These are phyloP conservation scores for Willowsia nigromaculata DNA, from an alignment of 2,888 invertebrate species.

Conservation along the genomic window DNA sequence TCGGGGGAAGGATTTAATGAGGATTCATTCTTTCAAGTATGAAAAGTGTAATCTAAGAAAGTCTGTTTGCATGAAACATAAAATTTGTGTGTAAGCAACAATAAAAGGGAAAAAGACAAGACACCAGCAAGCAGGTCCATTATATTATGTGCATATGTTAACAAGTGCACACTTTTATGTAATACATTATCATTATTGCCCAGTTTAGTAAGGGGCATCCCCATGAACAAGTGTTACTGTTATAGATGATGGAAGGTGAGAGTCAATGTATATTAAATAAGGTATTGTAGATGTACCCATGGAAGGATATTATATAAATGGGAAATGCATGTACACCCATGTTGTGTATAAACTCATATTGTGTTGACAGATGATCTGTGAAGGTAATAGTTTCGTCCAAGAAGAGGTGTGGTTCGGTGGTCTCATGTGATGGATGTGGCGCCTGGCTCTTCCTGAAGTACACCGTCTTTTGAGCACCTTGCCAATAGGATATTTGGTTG, in stretches of 20 bases:
- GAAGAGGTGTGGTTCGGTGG: constrained; percentile 79
- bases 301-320: neutral
- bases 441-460: constrained; percentile 78
- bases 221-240: neutral
- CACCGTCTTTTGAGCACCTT: constrained; percentile 76
- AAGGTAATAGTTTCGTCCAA: constrained; percentile 78
- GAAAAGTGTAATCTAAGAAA: neutral
- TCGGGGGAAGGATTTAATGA: constrained; percentile 35
- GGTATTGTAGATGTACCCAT: neutral
- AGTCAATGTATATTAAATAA: neutral
- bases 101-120: neutral
- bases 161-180: constrained; percentile 22
- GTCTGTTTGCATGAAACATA: neutral
- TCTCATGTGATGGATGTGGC: constrained; percentile 79
- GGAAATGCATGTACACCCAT: neutral
- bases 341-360: constrained; percentile 48
- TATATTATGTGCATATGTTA: constrained; percentile 38
- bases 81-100: neutral
- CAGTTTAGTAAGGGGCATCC: neutral
- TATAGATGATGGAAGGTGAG: neutral
- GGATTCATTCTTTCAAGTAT: neutral
- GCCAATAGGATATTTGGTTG: constrained; percentile 75
- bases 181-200: constrained; percentile 4
- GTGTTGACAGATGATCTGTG: constrained; percentile 79
- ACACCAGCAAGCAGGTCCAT: neutral